Conservation (phyloP, 2,113 vertebrate species). For the Elaphurus davidianus region DNA sequence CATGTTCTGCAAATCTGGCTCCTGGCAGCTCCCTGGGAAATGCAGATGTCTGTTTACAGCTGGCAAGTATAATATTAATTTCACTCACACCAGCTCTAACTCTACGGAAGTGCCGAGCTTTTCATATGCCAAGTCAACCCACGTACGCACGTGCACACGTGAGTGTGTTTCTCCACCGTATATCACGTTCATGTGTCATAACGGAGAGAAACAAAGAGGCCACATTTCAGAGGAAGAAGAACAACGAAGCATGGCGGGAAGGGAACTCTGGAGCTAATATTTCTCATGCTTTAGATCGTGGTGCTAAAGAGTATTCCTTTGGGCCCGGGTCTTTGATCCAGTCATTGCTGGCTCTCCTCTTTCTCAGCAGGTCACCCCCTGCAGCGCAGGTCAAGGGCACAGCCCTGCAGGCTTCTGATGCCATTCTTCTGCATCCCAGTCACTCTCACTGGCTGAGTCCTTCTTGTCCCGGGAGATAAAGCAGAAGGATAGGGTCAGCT, state of each 20-base stretch:
- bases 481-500: neutral
- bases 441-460: neutral
- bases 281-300: neutral
- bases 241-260: neutral
- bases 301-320: neutral
- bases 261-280: neutral
- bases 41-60: slow-evolving; percentile 59
- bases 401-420: neutral
- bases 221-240: neutral
- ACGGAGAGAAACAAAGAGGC: neutral
- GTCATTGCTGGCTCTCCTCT: neutral
- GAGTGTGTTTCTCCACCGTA: neutral
- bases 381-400: neutral
- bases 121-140: neutral
- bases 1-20: slow-evolving; percentile 13
- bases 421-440: neutral
- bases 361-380: neutral
- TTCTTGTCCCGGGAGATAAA: neutral
- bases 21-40: slow-evolving; percentile 45
- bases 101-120: neutral
- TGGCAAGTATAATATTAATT: slow-evolving; percentile 45
- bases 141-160: neutral
- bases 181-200: neutral
- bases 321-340: neutral
- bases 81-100: neutral